Evolutionary conservation across 2,113 vertebrate genomes (phyloP), one percentile per base, ranked within the genome.

Genomic region (Ellobius talpinus): DNA sequence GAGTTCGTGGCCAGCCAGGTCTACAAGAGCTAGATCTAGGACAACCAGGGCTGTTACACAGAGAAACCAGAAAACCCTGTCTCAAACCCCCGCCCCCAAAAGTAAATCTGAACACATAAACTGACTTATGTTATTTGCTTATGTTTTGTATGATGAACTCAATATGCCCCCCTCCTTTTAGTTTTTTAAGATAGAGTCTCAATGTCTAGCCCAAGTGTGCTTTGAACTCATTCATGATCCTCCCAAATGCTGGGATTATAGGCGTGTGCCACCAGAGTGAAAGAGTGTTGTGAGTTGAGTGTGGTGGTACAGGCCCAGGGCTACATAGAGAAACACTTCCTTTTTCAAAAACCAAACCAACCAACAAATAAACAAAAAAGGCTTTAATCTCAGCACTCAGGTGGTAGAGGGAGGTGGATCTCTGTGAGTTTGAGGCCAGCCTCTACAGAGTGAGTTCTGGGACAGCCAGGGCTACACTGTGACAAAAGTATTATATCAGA

Each of bases 71-170:
- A 58, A 58, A 58, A 58, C 58, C 19, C 58, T 21, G 19, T 58
- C 58, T 58, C 58, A 58, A 58, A 58, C 17, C 55, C 55, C 55
- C 17, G 0, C 55, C 55, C 55, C 55, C 55, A 58, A 58, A 58
- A 58, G 58, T 77, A 91, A 87, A 78, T 52, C 92, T 84, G 26
- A 94, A 87, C n/a, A 50, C 61, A 39, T 87, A 84, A 73, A 94
- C 39, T 93, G 61, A 72, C 55, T 76, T 82, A 95, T 89, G 55
- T 63, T 95, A 50, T 61, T 76, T 29, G 65, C 66, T 89, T 47
- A 26, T 86, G 26, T 74, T 93, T 17, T 79, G 2, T 87, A 61
- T 84, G 50, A 91, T 81, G 42, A 65, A 36, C 90, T 89, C n/a
- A 55, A 24, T 81, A 19, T 81, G 66, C 68, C 14, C 39, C 23